Base-by-base conservation (phyloP, 1,140 invertebrate species). In the Sipha flava region DNA sequence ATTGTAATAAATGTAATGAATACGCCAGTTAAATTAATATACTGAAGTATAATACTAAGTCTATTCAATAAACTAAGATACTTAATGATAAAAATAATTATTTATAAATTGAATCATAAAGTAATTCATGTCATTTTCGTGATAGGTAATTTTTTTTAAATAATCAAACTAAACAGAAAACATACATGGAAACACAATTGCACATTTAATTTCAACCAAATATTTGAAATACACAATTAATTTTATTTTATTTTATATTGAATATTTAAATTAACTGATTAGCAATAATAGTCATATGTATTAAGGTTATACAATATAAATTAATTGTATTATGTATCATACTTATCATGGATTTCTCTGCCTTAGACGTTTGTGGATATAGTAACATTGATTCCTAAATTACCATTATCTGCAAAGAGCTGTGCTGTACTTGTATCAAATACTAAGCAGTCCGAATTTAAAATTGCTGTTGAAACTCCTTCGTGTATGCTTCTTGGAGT, bases 341-440 rank as follows among this genome's bases (percentile, higher is more conserved):
- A 47, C n/a, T 47, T 21, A 9, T 1, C 31, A 64, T 34, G 21
- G 1, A 37, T 62, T n/a, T 10, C 16, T 43, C n/a, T 12, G 21
- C 5, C n/a, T 75, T 54, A 75, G 2, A 77, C 73, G 43, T 77
- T 77, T 18, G 81, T 84, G 29, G 94, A 96, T 86, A 99, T 99
- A 84, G 98, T 99, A 81, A 99, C 98, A 88, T 99, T 99, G 82
- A 99, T 99, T 82, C 97, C 98, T 79, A 99, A 89, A 88, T 99
- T 99, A 7, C 97, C 98, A 87, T 98, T 98, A 85, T 99, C 98
- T 23, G 98, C 96, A 89, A 99, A 99, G 54, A 98, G 88, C 86
- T 98, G 95, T 79, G 98, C 98, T 85, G 98, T 96, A 75, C 94
- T 95, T 34, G 97, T 98, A 86, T 99, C 98, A 88, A 99, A 99